Evolutionary conservation across 2,888 invertebrate species (phyloP), one percentile per base, ranked within the genome.

Genomic region (Diaperis boleti): DNA sequence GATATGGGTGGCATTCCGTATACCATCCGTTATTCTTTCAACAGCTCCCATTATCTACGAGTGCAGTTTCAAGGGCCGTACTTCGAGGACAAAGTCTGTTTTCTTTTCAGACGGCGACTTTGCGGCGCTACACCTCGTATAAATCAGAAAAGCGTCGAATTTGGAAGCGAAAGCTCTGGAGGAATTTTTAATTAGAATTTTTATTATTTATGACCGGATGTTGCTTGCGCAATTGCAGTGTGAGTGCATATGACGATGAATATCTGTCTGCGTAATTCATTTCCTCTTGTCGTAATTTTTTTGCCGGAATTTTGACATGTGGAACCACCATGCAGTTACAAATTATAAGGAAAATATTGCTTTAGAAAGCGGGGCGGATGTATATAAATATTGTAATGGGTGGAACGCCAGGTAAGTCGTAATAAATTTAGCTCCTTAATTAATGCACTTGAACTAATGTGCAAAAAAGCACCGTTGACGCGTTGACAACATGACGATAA

Each of bases 21-120:
- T 20, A 10, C 33, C 45, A 45, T 45, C 45, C 45, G 45, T 45
- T 50, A 37, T n/a, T 54, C 54, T 54, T 41, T 54, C 54, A 54
- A 54, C 54, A 41, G n/a, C 18, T 54, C 18, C 10, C 54, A 54
- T 41, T 54, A 54, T 54, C 54, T 41, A 26, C 26, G 49, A 49
- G 49, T 33, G 49, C 17, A 39, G 39, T 39, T 54, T 41, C 37
- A 29, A 54, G 54, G 54, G 54, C 22, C 39, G 52, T 5, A 37
- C n/a, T n/a, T n/a, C n/a, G n/a, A 6, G 13, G 11, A 26, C 26
- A 26, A 26, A 26, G 29, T 29, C 33, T 49, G 15, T 18, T 39
- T 39, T 39, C 39, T 22, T 26, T 13, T 11, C 49, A 13, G 11
- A 3, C 18, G 18, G 17, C 49, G 49, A 17, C 49, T 49, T 8